Conservation (phyloP, 2,113 vertebrate species). For the Cebus imitator region DNA sequence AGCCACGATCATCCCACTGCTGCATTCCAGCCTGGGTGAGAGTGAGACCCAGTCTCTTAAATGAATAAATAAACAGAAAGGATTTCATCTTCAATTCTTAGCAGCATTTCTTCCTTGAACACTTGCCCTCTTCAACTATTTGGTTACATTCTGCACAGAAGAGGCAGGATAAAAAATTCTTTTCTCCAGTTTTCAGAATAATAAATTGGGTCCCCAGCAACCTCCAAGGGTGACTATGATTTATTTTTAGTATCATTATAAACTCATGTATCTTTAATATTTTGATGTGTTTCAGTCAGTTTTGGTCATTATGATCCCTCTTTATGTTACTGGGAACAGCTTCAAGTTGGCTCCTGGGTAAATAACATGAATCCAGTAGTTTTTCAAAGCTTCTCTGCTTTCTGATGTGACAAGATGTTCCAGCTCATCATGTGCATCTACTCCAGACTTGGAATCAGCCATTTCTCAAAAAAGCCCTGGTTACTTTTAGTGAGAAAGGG, state of each 20-base stretch:
- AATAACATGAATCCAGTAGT: neutral
- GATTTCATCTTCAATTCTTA: neutral
- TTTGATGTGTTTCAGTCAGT: neutral
- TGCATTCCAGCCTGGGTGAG: too few relatives aligned
- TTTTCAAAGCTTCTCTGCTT: neutral
- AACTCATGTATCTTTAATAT: neutral
- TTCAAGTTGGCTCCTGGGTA: neutral
- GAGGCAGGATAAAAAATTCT: constrained; percentile 25
- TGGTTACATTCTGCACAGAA: neutral
- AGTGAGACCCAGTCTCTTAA: too few relatives aligned
- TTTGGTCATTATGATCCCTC: neutral
- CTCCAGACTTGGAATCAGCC: neutral
- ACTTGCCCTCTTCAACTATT: constrained; percentile 16
- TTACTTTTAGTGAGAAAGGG: neutral
- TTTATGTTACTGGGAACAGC: neutral
- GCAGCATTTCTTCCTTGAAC: neutral
- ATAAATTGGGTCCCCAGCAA: neutral
- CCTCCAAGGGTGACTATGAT: neutral
- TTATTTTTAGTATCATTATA: constrained; percentile 34
- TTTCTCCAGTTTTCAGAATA: neutral
- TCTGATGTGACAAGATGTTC: neutral
- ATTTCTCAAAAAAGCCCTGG: neutral
- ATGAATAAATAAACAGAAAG: too few relatives aligned
- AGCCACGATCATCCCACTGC: too few relatives aligned
- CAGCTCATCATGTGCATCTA: neutral